phyloP scores from a whole-genome alignment of 2,888 invertebrate genomes.

The Lasioglossum morio region DNA sequence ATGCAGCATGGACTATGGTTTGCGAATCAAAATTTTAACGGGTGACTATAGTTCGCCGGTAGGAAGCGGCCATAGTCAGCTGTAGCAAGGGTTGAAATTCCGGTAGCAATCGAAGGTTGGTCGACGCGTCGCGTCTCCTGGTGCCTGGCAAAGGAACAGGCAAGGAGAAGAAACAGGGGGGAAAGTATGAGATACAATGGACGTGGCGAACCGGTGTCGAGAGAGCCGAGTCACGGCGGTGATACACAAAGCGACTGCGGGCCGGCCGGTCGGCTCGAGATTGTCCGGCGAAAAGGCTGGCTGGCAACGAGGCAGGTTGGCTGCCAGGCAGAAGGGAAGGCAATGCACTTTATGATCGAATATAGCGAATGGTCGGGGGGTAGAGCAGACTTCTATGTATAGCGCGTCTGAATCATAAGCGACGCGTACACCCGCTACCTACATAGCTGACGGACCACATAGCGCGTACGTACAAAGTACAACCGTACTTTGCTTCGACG shows the following conservation, averaged over 20 bases:
- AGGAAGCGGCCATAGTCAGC: too few relatives aligned
- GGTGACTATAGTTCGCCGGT: not conserved
- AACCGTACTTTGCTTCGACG: slow-evolving; percentile 29
- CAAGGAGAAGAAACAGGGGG: not conserved
- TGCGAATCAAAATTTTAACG: not conserved
- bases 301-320: slow-evolving; percentile 18
- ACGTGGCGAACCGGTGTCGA: slow-evolving; percentile 27
- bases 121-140: not conserved
- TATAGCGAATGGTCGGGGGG: slow-evolving; percentile 69
- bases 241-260: slow-evolving; percentile 63
- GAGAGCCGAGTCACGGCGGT: slow-evolving; percentile 63
- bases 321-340: slow-evolving; percentile 67
- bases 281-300: slow-evolving; percentile 66
- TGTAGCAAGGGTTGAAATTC: slow-evolving; percentile 5
- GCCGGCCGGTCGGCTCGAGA: slow-evolving; percentile 49
- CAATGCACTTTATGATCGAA: slow-evolving; percentile 79
- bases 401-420: slow-evolving; percentile 75
- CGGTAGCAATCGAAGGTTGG: slow-evolving; percentile 17
- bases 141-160: not conserved
- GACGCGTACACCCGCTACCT: slow-evolving; percentile 47
- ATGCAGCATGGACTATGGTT: too few relatives aligned
- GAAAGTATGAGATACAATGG: slow-evolving; percentile 33
- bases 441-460: slow-evolving; percentile 26
- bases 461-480: slow-evolving; percentile 24
- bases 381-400: slow-evolving; percentile 72